A percentile compares a stretch with the other conserved stretches of the same genome.
phyloP scores from a whole-genome alignment of 1,140 invertebrate genomes.

The Drosophila nigromelanica region DNA sequence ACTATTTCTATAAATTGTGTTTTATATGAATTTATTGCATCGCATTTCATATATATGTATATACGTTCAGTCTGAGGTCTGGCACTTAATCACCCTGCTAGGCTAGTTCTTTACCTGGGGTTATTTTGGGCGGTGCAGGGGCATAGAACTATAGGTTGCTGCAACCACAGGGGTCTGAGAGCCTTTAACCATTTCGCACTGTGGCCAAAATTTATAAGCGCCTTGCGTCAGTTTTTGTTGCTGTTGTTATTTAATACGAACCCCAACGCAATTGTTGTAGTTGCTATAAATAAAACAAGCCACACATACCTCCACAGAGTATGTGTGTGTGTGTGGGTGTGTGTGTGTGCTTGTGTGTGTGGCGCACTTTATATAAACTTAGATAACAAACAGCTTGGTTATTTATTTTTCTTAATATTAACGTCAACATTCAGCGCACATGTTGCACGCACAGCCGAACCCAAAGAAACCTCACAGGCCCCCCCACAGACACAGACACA shows the following conservation, averaged over 20 bases:
- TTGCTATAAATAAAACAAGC: conserved; percentile 79
- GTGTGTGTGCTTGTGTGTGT: conserved; percentile 6
- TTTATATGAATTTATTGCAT: conserved; percentile 60
- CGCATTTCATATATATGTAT: conserved; percentile 29
- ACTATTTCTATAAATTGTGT: conserved; percentile 10
- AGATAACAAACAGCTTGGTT: conserved; percentile 82
- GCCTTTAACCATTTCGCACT: conserved; percentile 43
- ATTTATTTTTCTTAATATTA: conserved; percentile 83
- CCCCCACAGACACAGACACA: conserved; percentile 44
- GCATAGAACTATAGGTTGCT: conserved; percentile 38
- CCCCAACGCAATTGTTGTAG: conserved; percentile 77
- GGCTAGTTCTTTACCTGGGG: conserved; percentile 21
- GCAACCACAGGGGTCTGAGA: conserved; percentile 11
- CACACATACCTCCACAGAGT: conserved; percentile 26
- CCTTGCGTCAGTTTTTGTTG: conserved; percentile 61
- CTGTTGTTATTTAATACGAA: conserved; percentile 73
- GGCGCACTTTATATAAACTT: conserved; percentile 78
- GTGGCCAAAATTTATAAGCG: conserved; percentile 77
- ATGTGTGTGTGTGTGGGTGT: conserved; percentile 3
- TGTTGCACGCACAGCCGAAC: conserved; percentile 73
- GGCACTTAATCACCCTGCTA: conserved; percentile 50
- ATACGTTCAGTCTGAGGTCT: conserved; percentile 20
- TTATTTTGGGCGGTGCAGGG: neutral
- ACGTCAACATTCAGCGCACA: conserved; percentile 82
- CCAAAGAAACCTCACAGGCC: conserved; percentile 8